These are phyloP conservation scores for Hypothenemus hampei DNA, from an alignment of 1,140 invertebrate species.

Conservation along the genomic window DNA sequence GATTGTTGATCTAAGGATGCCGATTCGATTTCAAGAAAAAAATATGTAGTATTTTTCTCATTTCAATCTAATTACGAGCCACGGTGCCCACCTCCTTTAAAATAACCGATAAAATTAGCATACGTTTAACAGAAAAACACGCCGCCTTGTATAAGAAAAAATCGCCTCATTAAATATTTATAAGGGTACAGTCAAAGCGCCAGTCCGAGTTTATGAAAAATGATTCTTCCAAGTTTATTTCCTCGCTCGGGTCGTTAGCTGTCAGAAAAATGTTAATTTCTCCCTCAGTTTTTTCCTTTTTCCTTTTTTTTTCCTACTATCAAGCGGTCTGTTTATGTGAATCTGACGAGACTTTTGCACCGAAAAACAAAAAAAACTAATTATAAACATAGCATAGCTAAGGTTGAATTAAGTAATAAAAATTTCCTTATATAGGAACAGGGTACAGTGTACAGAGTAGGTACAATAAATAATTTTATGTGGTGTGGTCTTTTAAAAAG, in stretches of 20 bases:
- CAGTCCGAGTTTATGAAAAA: conserved; percentile 25
- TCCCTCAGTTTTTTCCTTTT: conserved; percentile 14
- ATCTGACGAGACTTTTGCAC: no score
- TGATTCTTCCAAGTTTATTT: conserved; percentile 29
- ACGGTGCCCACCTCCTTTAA: conserved; percentile 23
- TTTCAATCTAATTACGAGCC: conserved; percentile 22
- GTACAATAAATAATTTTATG: no score
- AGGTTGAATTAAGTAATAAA: no score
- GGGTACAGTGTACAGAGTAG: no score
- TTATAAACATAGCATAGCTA: no score
- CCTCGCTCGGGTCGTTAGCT: conserved; percentile 28
- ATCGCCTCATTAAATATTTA: conserved; percentile 30
- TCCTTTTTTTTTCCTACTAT: conserved; percentile 17
- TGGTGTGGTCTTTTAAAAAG: no score
- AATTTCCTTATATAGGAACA: no score
- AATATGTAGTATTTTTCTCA: no score
- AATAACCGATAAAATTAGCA: conserved; percentile 29
- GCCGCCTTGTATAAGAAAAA: conserved; percentile 24
- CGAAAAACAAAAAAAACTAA: no score
- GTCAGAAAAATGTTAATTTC: conserved; percentile 28
- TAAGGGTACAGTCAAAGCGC: conserved; percentile 22
- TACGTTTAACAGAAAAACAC: conserved; percentile 21
- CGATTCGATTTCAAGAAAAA: no score
- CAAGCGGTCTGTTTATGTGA: not conserved
- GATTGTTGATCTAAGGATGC: no score